Evolutionary conservation across 2,888 invertebrate species (phyloP), one percentile per base, ranked within the genome.

Genomic region (Strigamia maritima): DNA sequence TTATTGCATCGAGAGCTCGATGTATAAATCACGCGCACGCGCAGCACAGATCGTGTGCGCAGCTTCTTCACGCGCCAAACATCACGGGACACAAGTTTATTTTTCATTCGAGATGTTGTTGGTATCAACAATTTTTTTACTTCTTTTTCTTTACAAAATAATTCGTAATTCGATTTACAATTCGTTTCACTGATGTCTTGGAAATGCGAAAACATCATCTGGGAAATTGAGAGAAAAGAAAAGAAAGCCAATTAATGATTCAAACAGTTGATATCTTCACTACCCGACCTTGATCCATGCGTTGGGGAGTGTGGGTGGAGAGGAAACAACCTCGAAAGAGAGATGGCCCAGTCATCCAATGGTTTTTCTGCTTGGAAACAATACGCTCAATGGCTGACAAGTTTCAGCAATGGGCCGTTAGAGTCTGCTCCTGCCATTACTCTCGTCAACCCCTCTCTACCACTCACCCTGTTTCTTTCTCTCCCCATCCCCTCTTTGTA

Each of bases 1-100:
- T 78, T 78, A 78, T 78, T 78, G 78, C 70, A 70, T 65, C 78
- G 70, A 35, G 78, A 78, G 78, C 70, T 70, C 31, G 31, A 54
- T 70, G 78, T 65, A 78, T 78, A 78, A 78, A 78, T 78, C 78
- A 78, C 44, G 54, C 49, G 49, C 54, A 24, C 77, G 49, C 54
- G 49, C 77, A 26, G 76, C 77, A 44, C 54, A 35, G 38, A 24
- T 40, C 38, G 38, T 40, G 31, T 76, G 76, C 76, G 40, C 24
- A 54, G 54, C 54, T 31, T 74, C 75, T 35, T 28, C 75, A 28
- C 75, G 75, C 24, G 75, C 75, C 28, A 74, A 74, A 74, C 75
- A 74, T 28, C 54, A 54, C 54, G 54, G 54, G 54, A 54, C 54
- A 54, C 54, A 19, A 54, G 54, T 54, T 54, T 54, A 54, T 54